Evolutionary conservation across 1,140 invertebrate genomes (phyloP), one percentile per base, ranked within the genome.

Genomic region (Apolygus lucorum): DNA sequence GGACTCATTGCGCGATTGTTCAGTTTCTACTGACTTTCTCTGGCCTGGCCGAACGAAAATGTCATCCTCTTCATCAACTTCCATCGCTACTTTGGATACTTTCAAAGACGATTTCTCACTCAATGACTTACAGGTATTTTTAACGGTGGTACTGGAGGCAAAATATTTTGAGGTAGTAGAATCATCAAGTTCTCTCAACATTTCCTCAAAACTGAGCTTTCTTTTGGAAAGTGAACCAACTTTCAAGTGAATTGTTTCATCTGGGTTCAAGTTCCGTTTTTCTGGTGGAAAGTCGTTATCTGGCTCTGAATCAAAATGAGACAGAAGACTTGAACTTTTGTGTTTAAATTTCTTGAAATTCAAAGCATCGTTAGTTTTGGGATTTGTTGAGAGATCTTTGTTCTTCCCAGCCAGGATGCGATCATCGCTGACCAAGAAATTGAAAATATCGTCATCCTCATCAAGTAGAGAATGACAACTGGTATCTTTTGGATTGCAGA

Each of bases 401-500:
- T n/a, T n/a, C n/a, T n/a, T n/a, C n/a, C n/a, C n/a, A 17, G 4
- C 34, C 34, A 42, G 22, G 4, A 59, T 59, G 54, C 54, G 17
- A 49, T n/a, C 34, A 17, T 17, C 29, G 2, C 4, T 14, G 42
- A 14, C 22, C n/a, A 14, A 21, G 22, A 67, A 24, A 11, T 29
- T 42, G 52, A 70, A 70, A n/a, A 70, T 52, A 54, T 70, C 69
- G 49, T 42, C 69, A 54, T 70, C 69, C 24, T 62, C 29, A 1
- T 70, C 69, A 4, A 70, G 49, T 8, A 66, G 49, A 17, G 34
- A 42, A 17, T 17, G 34, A 42, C n/a, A n/a, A n/a, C n/a, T n/a
- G n/a, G n/a, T n/a, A n/a, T n/a, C n/a, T n/a, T n/a, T n/a, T n/a
- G n/a, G n/a, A n/a, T n/a, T n/a, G n/a, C n/a, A n/a, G n/a, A n/a